Percentiles rank a stretch among this genome's conserved stretches.
Conservation (phyloP, 2,797 vertebrate species). For the Lagodon rhomboides region DNA sequence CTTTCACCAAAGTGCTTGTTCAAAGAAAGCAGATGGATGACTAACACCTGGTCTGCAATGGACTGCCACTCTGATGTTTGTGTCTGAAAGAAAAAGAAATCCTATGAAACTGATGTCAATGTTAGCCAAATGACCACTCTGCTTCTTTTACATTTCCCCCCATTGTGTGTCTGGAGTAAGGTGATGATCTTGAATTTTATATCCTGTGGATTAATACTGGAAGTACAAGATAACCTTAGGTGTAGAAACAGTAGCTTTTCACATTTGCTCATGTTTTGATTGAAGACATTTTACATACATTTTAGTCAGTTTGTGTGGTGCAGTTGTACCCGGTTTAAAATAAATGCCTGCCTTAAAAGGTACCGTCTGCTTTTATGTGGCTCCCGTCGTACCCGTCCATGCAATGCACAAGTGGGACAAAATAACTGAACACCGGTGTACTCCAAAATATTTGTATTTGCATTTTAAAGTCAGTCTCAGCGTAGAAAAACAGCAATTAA, state of each 20-base stretch:
- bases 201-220: constrained; percentile 86
- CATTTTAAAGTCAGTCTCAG: constrained; percentile 61
- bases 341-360: constrained; percentile 88
- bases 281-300: constrained; percentile 82
- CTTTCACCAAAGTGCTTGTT: constrained; percentile 90
- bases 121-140: constrained; percentile 85
- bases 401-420: constrained; percentile 14
- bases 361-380: constrained; percentile 52
- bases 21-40: constrained; percentile 78
- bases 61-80: constrained; percentile 72
- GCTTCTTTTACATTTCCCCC: constrained; percentile 80
- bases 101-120: constrained; percentile 81
- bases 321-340: constrained; percentile 87
- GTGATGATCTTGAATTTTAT: constrained; percentile 77
- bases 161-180: constrained; percentile 71
- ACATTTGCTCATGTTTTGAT: constrained; percentile 81
- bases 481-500: constrained; percentile 49
- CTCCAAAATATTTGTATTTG: constrained; percentile 78
- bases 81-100: constrained; percentile 63
- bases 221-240: constrained; percentile 79
- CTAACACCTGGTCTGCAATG: constrained; percentile 68
- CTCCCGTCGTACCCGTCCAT: constrained; percentile 11
- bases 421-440: constrained; percentile 42
- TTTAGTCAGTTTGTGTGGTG: constrained; percentile 86
- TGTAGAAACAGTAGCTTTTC: constrained; percentile 82